Evolutionary conservation across 2,113 vertebrate species (phyloP), one percentile per base, ranked within the genome.

Genomic region (Dasyurus viverrinus): DNA sequence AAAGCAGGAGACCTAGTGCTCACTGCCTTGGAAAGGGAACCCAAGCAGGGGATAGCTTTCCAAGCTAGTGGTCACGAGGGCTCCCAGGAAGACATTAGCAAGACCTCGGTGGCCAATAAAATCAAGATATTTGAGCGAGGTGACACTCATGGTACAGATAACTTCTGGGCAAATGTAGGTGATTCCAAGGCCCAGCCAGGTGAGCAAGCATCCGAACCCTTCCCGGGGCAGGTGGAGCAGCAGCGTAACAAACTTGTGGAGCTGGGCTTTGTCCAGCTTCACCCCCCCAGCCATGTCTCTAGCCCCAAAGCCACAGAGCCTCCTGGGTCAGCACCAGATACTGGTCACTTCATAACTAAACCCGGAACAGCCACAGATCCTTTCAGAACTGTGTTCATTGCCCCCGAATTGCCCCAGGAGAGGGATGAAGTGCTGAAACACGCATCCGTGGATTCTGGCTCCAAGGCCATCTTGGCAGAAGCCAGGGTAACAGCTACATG

Each of bases 381-480:
- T 2, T 8, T 8, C n/a, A 42, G n/a, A 8, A n/a, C 68, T 42
- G 68, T 84, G 54, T 52, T 10, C 89, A 2, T 52, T 54, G 92
- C 94, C 53, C 10, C 97, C 30, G 42, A 94, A 91, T n/a, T 92
- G 91, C 50, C 92, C 91, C 97, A 93, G 0, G 94, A 98, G 97
- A 93, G 95, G 97, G 94, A 94, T 95, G 94, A 94, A 90, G 98
- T 97, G 95, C 95, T 94, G 4, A 97, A 98, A 53, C 96, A 98
- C 91, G 54, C 94, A 93, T 99, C 99, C 47, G 98, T 98, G 0
- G 98, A 98, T 96, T 99, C 98, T 0, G 98, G 98, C 98, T 99
- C 98, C 0, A 98, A 99, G 97, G 98, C 99, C 93, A 98, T 98
- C 54, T 97, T 99, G 97, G 98, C 98, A 23, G 98, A 99, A 98